Evolutionary conservation across 2,797 vertebrate species (phyloP).

Genomic region (Chromobotia macracanthus): DNA sequence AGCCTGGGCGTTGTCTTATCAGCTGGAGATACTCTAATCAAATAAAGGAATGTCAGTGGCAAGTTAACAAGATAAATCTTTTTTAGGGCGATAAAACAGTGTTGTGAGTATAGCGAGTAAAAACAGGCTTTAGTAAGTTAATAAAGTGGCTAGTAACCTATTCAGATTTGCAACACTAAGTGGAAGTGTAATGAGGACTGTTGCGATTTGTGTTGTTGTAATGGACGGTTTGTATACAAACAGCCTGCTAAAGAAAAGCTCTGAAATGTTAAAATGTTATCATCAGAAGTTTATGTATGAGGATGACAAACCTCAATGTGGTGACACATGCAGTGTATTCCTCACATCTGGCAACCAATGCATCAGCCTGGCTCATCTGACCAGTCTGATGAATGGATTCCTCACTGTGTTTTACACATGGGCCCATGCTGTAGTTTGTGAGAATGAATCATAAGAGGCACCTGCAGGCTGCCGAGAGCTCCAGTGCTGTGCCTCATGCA

Average conservation of each 20-base stretch:
- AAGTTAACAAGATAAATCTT: neutral
- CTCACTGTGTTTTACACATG: slow-evolving; percentile 2
- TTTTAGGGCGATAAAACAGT: neutral
- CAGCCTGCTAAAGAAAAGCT: neutral
- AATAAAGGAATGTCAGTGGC: neutral
- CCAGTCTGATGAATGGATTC: neutral
- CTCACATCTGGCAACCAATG: neutral
- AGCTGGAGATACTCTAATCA: neutral
- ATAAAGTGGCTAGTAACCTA: too few species aligned
- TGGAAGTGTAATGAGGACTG: too few species aligned
- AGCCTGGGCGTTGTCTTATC: neutral
- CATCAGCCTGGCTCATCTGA: too few species aligned
- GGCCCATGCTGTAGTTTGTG: neutral
- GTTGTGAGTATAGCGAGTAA: too few species aligned
- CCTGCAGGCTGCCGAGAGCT: slow-evolving; percentile 31
- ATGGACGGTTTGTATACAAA: neutral
- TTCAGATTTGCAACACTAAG: too few species aligned
- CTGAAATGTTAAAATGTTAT: too few species aligned
- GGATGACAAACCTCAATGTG: neutral
- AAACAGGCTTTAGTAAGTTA: too few species aligned
- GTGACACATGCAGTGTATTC: neutral
- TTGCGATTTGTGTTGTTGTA: too few species aligned
- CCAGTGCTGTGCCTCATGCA: neutral
- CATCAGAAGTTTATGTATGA: too few species aligned
- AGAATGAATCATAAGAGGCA: slow-evolving; percentile 26